These are phyloP conservation scores for Campoplex nolae DNA, from an alignment of 2,888 invertebrate species.

Conservation along the genomic window DNA sequence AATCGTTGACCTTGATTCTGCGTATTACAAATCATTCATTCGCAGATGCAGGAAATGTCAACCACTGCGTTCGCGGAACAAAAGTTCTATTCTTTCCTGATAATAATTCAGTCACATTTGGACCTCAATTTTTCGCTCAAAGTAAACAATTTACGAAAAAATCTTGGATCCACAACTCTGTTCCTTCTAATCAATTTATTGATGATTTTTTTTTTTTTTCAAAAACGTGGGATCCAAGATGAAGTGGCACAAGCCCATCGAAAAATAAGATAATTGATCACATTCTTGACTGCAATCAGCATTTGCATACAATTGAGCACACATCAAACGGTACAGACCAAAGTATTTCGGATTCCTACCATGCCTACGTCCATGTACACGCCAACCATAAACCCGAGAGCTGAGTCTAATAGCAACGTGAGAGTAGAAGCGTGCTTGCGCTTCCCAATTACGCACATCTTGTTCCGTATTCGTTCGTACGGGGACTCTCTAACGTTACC, in stretches of 20 bases:
- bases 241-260: neutral
- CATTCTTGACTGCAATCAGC: neutral
- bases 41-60: neutral
- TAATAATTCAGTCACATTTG: neutral
- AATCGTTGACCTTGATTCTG: neutral
- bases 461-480: constrained; percentile 37
- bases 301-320: constrained; percentile 19
- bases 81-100: no score
- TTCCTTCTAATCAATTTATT: neutral
- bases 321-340: constrained; percentile 23
- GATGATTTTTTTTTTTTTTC: neutral
- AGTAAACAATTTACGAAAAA: neutral
- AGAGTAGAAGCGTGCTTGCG: constrained; percentile 46
- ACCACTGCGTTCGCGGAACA: no score
- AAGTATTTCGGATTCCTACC: constrained; percentile 35
- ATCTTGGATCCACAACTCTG: neutral
- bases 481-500: constrained; percentile 22
- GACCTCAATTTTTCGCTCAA: no score
- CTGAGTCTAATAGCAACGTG: constrained; percentile 49
- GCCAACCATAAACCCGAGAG: constrained; percentile 33
- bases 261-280: neutral
- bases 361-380: constrained; percentile 42
- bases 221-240: neutral
- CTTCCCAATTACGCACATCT: constrained; percentile 58
- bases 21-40: neutral